These are phyloP conservation scores for Brachypalpus laphriformis DNA, from an alignment of 2,888 invertebrate species.

Conservation along the genomic window DNA sequence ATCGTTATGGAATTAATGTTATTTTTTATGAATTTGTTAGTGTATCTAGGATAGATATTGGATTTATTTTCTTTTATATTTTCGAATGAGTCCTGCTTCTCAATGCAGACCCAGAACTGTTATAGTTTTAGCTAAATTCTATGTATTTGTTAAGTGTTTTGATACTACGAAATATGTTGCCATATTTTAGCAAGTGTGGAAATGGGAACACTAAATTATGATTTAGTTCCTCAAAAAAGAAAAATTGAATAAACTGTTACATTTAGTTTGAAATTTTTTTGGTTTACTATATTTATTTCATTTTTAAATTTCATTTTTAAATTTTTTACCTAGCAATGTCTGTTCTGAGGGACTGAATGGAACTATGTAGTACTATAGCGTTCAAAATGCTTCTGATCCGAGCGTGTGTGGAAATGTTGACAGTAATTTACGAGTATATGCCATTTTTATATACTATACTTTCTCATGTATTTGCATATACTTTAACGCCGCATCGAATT, in stretches of 20 bases:
- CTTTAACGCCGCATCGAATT: too few relatives aligned
- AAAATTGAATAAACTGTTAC: neutral
- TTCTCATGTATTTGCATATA: too few relatives aligned
- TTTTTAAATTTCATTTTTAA: neutral
- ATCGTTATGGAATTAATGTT: constrained; percentile 59
- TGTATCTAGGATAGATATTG: constrained; percentile 29
- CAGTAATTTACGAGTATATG: too few relatives aligned
- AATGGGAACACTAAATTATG: neutral
- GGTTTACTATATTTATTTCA: neutral
- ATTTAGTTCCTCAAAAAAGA: neutral
- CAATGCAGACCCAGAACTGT: constrained; percentile 32
- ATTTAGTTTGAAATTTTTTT: neutral
- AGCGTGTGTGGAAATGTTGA: too few relatives aligned
- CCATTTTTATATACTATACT: too few relatives aligned
- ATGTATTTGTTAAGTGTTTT: constrained; percentile 43
- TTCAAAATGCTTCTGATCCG: too few relatives aligned
- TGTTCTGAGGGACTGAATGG: neutral
- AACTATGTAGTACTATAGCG: too few relatives aligned
- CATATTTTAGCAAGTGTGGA: constrained; percentile 7
- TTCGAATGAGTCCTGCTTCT: constrained; percentile 29
- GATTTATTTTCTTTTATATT: constrained; percentile 22
- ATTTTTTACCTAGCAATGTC: neutral
- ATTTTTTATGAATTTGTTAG: constrained; percentile 56
- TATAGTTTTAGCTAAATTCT: constrained; percentile 61
- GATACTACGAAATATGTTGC: constrained; percentile 23